Conservation (phyloP, 2,797 vertebrate genomes). For the Botia kubotai region DNA sequence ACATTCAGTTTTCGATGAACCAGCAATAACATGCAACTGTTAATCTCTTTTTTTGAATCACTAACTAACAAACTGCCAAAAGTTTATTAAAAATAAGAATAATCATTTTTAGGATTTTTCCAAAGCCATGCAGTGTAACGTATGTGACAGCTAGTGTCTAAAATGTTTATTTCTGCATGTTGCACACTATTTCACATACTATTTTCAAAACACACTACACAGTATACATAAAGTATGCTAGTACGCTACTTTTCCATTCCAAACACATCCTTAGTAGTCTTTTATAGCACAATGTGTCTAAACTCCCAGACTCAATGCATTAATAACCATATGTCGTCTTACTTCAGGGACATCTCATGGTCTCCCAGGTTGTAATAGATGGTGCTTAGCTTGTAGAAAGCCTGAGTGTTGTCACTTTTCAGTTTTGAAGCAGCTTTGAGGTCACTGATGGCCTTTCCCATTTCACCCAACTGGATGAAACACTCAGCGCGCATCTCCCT, state of each 20-base stretch:
- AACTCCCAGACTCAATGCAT: not conserved
- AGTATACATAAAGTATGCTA: not conserved
- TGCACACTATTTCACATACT: not conserved
- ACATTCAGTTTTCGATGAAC: not conserved
- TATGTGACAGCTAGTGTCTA: no score
- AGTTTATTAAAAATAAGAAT: no score
- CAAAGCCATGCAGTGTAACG: no score
- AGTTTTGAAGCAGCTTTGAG: slow-evolving; percentile 93
- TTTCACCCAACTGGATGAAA: slow-evolving; percentile 90
- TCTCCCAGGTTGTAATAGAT: slow-evolving; percentile 96
- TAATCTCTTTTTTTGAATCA: no score
- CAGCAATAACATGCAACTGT: no score
- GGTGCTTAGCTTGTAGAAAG: slow-evolving; percentile 94
- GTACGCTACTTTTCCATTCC: not conserved
- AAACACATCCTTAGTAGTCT: not conserved
- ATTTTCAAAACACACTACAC: not conserved
- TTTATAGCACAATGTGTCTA: not conserved
- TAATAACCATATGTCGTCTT: slow-evolving; percentile 62
- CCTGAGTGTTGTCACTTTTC: slow-evolving; percentile 93
- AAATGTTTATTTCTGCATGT: not conserved
- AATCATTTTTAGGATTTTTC: no score
- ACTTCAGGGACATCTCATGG: slow-evolving; percentile 96
- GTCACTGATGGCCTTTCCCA: slow-evolving; percentile 93
- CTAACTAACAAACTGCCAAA: no score
- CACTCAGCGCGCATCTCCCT: slow-evolving; percentile 95